Percentiles rank a stretch among this genome's conserved stretches.
phyloP scores from a whole-genome alignment of 2,113 vertebrate genomes.

The Cygnus buccinator region DNA sequence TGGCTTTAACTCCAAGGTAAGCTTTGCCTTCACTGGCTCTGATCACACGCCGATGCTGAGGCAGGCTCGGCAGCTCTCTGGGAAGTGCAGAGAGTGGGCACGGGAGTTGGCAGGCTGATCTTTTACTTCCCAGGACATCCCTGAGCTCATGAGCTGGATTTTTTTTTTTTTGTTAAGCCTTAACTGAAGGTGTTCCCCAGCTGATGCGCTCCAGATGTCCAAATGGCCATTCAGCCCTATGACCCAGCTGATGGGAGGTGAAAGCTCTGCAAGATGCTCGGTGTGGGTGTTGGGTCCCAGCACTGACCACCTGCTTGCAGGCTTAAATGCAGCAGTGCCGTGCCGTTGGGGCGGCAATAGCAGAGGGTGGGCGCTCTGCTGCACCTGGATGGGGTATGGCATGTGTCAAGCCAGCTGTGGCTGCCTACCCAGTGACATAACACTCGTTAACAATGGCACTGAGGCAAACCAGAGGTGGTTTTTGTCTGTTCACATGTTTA shows the following conservation, averaged over 20 bases:
- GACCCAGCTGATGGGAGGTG: fast-evolving
- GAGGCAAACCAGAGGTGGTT: not conserved
- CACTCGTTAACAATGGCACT: not conserved
- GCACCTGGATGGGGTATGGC: not conserved
- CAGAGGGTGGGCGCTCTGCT: not conserved
- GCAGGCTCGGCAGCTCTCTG: not conserved
- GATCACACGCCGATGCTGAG: not conserved
- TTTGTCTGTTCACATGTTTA: not conserved
- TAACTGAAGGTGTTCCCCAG: no score
- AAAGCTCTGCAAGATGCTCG: fast-evolving
- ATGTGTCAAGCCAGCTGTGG: not conserved
- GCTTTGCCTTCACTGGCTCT: not conserved
- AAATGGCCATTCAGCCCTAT: not conserved
- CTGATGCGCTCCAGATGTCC: not conserved
- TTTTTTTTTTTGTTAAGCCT: not conserved
- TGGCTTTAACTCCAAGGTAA: not conserved
- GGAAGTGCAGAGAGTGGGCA: fast-evolving
- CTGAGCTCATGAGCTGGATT: not conserved
- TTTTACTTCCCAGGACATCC: not conserved
- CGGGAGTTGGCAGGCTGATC: not conserved
- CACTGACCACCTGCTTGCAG: fast-evolving
- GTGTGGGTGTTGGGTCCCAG: not conserved
- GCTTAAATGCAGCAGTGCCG: fast-evolving
- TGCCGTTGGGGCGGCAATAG: not conserved
- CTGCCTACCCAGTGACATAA: not conserved